These are phyloP conservation scores for Poecilus cupreus DNA, from an alignment of 2,888 invertebrate species.

Conservation along the genomic window DNA sequence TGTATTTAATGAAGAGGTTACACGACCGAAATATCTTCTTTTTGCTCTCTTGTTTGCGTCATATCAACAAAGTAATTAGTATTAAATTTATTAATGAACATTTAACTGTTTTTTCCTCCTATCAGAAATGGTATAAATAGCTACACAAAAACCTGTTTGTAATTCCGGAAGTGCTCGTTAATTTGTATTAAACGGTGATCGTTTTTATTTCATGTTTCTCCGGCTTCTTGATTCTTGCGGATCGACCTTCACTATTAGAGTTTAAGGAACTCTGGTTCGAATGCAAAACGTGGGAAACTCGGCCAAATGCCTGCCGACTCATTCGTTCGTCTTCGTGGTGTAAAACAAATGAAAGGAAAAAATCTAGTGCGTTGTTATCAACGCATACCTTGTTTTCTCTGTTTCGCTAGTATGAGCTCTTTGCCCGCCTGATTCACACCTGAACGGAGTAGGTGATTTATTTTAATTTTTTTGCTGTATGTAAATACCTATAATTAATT, in stretches of 20 bases:
- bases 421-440: constrained; percentile 11
- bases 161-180: constrained; percentile 53
- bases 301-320: constrained; percentile 42
- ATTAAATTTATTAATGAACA: constrained; percentile 21
- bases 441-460: constrained; percentile 6
- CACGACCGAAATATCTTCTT: neutral
- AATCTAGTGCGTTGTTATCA: constrained; percentile 18
- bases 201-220: constrained; percentile 11
- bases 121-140: constrained; percentile 13
- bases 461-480: neutral
- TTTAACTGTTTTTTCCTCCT: constrained; percentile 19
- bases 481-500: constrained; percentile 6
- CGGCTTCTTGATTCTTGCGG: neutral
- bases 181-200: constrained; percentile 47
- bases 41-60: no score
- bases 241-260: constrained; percentile 47
- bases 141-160: constrained; percentile 44
- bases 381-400: constrained; percentile 20
- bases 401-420: neutral
- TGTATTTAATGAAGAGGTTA: neutral
- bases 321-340: constrained; percentile 16
- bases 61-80: neutral
- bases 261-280: constrained; percentile 48
- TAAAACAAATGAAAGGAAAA: constrained; percentile 40
- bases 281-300: constrained; percentile 57